phyloP scores from a whole-genome alignment of 2,797 vertebrate species.

The Tenualosa ilisha region DNA sequence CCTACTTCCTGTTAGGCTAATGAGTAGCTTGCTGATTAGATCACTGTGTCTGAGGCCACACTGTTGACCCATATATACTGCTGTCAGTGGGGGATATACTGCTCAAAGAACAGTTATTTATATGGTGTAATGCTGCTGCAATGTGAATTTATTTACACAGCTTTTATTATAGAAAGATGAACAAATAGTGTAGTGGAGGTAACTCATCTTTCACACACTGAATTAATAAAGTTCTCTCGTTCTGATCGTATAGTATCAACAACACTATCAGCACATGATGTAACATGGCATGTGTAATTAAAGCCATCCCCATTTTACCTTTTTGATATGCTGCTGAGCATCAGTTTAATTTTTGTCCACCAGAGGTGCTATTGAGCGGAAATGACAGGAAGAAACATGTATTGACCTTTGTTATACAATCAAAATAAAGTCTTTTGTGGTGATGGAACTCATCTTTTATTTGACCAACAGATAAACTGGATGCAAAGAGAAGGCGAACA shows the following conservation, averaged over 20 bases:
- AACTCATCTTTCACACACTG: background rate
- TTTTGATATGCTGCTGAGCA: background rate
- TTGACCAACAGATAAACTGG: slow-evolving; percentile 81
- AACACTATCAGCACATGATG: background rate
- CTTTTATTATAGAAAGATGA: background rate
- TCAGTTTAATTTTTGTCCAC: background rate
- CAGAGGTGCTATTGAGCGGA: background rate
- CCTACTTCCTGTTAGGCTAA: slow-evolving; percentile 44
- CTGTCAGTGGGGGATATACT: background rate
- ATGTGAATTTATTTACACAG: too few species aligned
- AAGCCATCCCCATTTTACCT: background rate
- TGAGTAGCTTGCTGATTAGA: slow-evolving; percentile 38
- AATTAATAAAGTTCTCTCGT: background rate
- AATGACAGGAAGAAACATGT: background rate
- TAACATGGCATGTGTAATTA: background rate
- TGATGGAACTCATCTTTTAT: background rate
- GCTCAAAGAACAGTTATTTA: background rate
- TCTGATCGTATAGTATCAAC: background rate
- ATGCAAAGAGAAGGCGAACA: slow-evolving; percentile 90
- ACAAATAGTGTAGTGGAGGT: background rate
- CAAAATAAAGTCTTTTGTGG: background rate
- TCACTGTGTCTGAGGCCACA: background rate
- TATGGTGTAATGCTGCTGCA: background rate
- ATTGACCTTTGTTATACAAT: background rate
- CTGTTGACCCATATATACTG: slow-evolving; percentile 16